Evolutionary conservation across 2,113 vertebrate genomes (phyloP), one percentile per base, ranked within the genome.

Genomic region (Macquaria ambigua): DNA sequence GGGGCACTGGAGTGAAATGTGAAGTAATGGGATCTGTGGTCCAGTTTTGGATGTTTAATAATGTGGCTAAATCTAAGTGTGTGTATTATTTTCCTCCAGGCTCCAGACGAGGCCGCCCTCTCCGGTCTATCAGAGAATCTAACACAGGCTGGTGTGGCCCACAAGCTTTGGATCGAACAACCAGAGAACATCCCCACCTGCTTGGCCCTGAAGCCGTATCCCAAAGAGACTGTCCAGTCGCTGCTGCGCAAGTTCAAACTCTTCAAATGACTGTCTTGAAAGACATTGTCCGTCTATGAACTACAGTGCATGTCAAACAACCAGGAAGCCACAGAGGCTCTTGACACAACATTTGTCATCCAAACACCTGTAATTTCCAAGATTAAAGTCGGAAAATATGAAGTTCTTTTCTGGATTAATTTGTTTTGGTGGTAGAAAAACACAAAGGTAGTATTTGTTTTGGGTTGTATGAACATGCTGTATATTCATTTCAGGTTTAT

Each of bases 161-260:
- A 98, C 74, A 93, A 96, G 20, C 90, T 98, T 1, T 99, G 98
- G 98, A 89, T 96, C 0, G 98, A 99, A 62, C 97, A 98, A 77
- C 98, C 98, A 0, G 97, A 99, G 90, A 96, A 98, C 72, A 75
- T 96, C 0, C 92, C 97, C 79, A 99, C 97, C 0, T 99, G 98
- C 71, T 71, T 99, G 74, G 98, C 97, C 0, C 94, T 99, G 58
- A 95, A 97, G 74, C 98, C 97, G 0, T 98, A 96, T 89, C 96
- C 95, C 0, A 98, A 97, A 89, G 97, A 97, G n/a, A 92, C 95
- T 6, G 97, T 98, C 6, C 96, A 95, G 56, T 96, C 93, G 1
- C 89, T 96, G 77, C 81, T 99, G 84, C 97, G 95, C 87, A 97
- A 96, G 70, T 96, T 98, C 78, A 97, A 97, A 56, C 93, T 99